phyloP scores from a whole-genome alignment of 2,113 vertebrate species.

The Amblyornis subalaris region DNA sequence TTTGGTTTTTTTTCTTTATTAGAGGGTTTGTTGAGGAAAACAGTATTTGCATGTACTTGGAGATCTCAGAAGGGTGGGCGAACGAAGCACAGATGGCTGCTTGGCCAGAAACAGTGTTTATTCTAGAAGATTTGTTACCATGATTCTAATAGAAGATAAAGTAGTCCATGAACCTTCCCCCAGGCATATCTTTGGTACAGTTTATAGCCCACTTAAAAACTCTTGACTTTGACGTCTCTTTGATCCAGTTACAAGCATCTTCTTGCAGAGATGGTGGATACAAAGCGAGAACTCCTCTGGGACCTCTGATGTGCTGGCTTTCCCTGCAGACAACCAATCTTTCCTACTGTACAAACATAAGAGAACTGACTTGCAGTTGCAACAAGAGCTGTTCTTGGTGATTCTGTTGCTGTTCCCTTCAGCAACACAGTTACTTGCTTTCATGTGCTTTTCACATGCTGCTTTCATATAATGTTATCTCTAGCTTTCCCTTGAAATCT shows the following conservation, averaged over 20 bases:
- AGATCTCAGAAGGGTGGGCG: not conserved
- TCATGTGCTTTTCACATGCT: not conserved
- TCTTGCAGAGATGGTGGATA: not conserved
- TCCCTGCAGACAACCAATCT: not conserved
- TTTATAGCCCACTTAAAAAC: slow-evolving; percentile 8
- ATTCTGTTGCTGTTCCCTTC: not conserved
- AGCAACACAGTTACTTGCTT: not conserved
- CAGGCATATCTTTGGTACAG: not conserved
- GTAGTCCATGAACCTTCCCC: not conserved
- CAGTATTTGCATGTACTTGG: not conserved
- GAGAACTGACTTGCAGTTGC: not conserved
- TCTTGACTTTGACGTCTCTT: not conserved
- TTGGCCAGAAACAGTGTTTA: slow-evolving; percentile 33
- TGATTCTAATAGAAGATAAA: slow-evolving; percentile 21
- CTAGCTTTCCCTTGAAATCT: not conserved
- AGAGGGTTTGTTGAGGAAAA: not conserved
- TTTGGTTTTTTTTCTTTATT: not conserved
- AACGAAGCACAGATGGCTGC: slow-evolving; percentile 10
- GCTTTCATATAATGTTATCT: not conserved
- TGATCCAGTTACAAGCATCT: not conserved
- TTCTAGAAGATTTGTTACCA: not conserved
- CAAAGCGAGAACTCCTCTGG: not conserved
- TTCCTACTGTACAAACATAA: not conserved
- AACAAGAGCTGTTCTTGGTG: not conserved
- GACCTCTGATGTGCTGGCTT: not conserved